Evolutionary conservation across 2,888 invertebrate species (phyloP), one percentile per base, ranked within the genome.

Genomic region (Oxytorus armatus): DNA sequence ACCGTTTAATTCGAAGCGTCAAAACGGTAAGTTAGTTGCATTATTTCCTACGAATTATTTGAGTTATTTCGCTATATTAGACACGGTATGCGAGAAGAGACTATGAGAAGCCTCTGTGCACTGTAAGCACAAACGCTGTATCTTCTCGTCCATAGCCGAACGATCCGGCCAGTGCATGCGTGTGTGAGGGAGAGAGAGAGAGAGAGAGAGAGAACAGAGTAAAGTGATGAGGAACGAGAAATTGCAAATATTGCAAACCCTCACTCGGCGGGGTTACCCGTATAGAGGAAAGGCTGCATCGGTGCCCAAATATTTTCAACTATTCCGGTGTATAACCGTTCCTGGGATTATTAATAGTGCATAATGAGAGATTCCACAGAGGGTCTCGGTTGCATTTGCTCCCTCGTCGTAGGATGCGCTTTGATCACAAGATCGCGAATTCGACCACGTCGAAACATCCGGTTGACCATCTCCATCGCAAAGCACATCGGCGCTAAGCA

Each of bases 31-130:
- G 1, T 87, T 86, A 88, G 87, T 88, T 88, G 87, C 89, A 89
- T 90, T 90, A 90, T 88, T 89, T 87, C 86, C 87, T 85, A 85
- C 88, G 88, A 90, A 90, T 90, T 90, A 91, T 90, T 90, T 87
- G 83, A 89, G 89, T 88, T 89, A 90, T 90, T 91, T 90, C 87
- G 86, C 88, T 90, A 25, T 18, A 90, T 90, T 90, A 89, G 89
- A 90, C 87, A 87, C 86, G 90, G 90, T 88, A 90, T 90, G 89
- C 87, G 82, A 82, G 79, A 49, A 16, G 36, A 72, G n/a, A 39
- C 36, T 39, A 39, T 25, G 29, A 55, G 29, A 69, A 55, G 29
- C n/a, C 21, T 14, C 16, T 16, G 57, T 44, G 69, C 47, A 59
- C 21, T 14, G 8, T 16, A 47, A 33, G 69, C 47, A 59, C 70